Evolutionary conservation across 2,113 vertebrate genomes (phyloP).

Genomic region (Syngnathus typhle): DNA sequence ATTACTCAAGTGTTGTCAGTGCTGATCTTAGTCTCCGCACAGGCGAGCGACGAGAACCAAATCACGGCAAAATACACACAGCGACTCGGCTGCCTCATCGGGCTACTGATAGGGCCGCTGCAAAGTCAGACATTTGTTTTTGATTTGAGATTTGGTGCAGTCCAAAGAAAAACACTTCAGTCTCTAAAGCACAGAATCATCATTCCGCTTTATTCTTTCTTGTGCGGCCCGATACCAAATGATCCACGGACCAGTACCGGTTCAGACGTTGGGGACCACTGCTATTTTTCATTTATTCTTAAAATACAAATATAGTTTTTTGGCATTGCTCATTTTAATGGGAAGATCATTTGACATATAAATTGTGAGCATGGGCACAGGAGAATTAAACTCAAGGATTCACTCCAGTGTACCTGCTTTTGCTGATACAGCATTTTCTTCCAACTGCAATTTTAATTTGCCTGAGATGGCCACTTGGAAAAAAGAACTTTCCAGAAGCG

Average conservation of each 20-base stretch:
- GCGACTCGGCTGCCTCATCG: constrained; percentile 19
- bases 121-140: constrained; percentile 6
- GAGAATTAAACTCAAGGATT: not conserved
- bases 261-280: no score
- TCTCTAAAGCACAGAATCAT: not conserved
- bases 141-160: not conserved
- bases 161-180: not conserved
- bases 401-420: not conserved
- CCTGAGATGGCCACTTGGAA: not conserved
- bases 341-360: not conserved
- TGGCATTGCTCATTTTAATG: not conserved
- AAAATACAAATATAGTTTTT: no score
- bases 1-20: constrained; percentile 35
- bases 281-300: no score
- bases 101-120: not conserved
- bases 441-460: not conserved
- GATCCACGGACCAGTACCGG: no score
- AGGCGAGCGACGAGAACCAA: constrained; percentile 13
- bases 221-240: no score
- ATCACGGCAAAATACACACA: constrained; percentile 19
- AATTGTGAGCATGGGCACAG: not conserved
- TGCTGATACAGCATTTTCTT: not conserved
- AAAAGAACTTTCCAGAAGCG: constrained; percentile 1
- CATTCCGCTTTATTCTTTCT: no score
- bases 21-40: constrained; percentile 15